Conservation (phyloP, 1,140 invertebrate species). For the Aphaenogaster ashmeadi region DNA sequence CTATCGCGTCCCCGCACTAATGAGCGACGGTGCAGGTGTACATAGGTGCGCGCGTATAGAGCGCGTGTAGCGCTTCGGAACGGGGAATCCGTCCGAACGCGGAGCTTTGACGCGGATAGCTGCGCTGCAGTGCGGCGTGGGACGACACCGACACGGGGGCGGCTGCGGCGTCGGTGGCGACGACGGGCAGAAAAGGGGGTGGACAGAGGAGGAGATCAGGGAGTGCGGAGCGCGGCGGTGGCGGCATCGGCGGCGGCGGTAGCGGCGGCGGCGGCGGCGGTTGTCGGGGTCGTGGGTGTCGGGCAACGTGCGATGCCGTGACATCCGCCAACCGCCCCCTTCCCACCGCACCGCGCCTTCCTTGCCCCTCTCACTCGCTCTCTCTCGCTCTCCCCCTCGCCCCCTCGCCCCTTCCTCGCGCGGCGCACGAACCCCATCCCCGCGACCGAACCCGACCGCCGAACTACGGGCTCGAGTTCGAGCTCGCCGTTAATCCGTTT, state of each 20-base stretch:
- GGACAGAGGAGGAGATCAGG: neutral
- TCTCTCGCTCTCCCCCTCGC: constrained; percentile 44
- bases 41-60: constrained; percentile 3
- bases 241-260: constrained; percentile 34
- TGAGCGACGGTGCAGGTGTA: constrained; percentile 35
- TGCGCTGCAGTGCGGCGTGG: constrained; percentile 66
- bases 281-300: constrained; percentile 75
- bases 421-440: constrained; percentile 73
- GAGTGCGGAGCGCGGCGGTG: constrained; percentile 39
- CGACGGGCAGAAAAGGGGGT: constrained; percentile 25
- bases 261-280: constrained; percentile 62
- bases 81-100: constrained; percentile 65
- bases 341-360: constrained; percentile 48
- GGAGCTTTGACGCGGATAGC: constrained; percentile 69
- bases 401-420: constrained; percentile 58
- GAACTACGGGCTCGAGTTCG: constrained; percentile 82
- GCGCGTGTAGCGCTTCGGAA: neutral
- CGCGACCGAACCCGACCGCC: constrained; percentile 74
- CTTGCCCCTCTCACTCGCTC: constrained; percentile 6
- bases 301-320: constrained; percentile 82
- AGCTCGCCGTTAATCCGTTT: constrained; percentile 85
- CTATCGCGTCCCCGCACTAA: constrained; percentile 48
- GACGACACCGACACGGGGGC: constrained; percentile 55
- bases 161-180: constrained; percentile 44
- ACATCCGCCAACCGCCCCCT: constrained; percentile 74